Evolutionary conservation across 2,113 vertebrate species (phyloP), one percentile per base, ranked within the genome.

Genomic region (Orycteropus afer): DNA sequence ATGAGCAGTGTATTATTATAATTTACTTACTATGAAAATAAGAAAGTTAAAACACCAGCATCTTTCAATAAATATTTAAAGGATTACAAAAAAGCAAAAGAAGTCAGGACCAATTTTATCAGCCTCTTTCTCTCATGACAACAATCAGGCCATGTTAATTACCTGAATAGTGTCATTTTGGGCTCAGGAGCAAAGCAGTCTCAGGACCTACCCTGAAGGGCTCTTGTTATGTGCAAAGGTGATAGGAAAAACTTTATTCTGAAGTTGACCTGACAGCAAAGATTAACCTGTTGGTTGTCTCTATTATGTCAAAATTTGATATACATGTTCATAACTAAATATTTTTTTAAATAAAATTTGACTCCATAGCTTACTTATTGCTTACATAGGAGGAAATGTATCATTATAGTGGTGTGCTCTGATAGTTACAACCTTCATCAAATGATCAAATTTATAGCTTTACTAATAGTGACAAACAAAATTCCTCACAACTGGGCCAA

Each of bases 1-100:
- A 7, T n/a, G 49, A 91, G 14, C 29, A 67, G 11, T 40, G 45
- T 57, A 61, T 51, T 92, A 11, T 80, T 91, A 47, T 37, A 78
- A 79, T 23, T 61, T 82, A 45, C 69, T 63, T 79, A 77, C 45
- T 73, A 42, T 53, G 42, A 90, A 93, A 91, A 74, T n/a, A 78
- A 81, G 89, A 89, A 93, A 69, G 85, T 69, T 37, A 90, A 86
- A 88, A 81, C 53, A 34, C 20, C 79, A 25, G 22, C 27, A 63
- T 76, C 73, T 85, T 73, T 42, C 27, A 40, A 82, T 91, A 83
- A 18, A 69, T 45, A 69, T 91, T 91, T 79, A 22, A 85, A 93
- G 42, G 57, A 42, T 55, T 82, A 6, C 77, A 73, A 89, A 77
- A 57, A 89, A 91, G 42, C 57, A 76, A 89, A 34, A 77, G 91